Evolutionary conservation across 2,888 invertebrate species (phyloP), one percentile per base, ranked within the genome.

Genomic region (Drosophila setosimentum): DNA sequence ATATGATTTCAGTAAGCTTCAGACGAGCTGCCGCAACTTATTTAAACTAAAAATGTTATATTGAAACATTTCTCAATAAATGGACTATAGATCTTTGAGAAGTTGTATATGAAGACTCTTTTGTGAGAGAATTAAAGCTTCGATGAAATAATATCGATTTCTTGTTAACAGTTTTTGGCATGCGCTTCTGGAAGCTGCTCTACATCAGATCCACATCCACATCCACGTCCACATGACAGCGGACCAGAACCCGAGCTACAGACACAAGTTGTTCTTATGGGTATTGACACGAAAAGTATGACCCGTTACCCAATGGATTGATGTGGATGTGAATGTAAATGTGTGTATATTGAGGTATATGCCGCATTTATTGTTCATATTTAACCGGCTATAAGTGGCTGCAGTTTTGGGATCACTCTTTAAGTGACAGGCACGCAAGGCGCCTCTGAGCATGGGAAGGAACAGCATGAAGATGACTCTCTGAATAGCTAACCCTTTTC

Each of bases 401-500:
- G 64, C 55, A 68, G 72, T 73, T 61, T 69, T 67, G 59, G 78
- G 70, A 71, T 50, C 68, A 66, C 29, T 70, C 68, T 65, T 70
- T 89, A 88, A 91, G 68, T 91, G 91, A 90, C 91, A 90, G 88
- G 83, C 89, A 90, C 89, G 89, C 89, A 91, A 90, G 82, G 80
- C 87, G 87, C 87, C 83, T 65, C 58, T 59, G 50, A 68, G 63
- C 35, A 66, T 63, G 74, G 65, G 42, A 62, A 68, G 32, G 48
- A 37, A 50, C 24, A 62, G 45, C 48, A 40, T 18, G 16, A 66
- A 49, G 32, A 32, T 48, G 58, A 24, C 51, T 80, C 63, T 60
- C 32, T 27, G 66, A 61, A 50, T 54, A 74, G 62, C 30, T 50
- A 69, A 53, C 40, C 65, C 80, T 37, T 67, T 45, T 51, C 35